Conservation (phyloP, 2,113 vertebrate species). For the Pelodiscus sinensis region DNA sequence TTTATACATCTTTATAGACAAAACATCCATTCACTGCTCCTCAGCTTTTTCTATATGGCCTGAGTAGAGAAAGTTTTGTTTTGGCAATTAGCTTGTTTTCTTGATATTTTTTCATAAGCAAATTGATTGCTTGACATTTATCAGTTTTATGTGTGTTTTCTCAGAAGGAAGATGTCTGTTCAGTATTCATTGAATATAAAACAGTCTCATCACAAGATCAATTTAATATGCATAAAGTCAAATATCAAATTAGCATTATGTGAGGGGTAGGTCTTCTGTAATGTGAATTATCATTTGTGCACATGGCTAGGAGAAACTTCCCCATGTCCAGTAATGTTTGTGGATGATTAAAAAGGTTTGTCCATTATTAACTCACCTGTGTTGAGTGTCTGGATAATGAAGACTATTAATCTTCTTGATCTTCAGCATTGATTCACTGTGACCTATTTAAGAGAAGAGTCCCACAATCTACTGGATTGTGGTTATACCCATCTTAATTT, state of each 20-base stretch:
- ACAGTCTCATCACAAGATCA: constrained; percentile 75
- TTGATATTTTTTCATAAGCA: constrained; percentile 72
- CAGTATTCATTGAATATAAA: constrained; percentile 69
- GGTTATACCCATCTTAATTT: constrained; percentile 22
- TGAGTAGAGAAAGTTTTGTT: constrained; percentile 57
- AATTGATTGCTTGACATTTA: constrained; percentile 71
- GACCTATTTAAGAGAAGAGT: constrained; percentile 59
- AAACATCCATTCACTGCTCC: constrained; percentile 38
- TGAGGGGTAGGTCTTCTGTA: constrained; percentile 43
- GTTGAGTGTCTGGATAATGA: constrained; percentile 60
- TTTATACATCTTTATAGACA: constrained; percentile 62
- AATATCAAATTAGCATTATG: constrained; percentile 65
- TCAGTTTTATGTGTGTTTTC: constrained; percentile 69
- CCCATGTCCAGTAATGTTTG: constrained; percentile 61
- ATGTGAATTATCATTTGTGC: constrained; percentile 49
- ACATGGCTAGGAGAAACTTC: constrained; percentile 64
- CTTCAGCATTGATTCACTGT: constrained; percentile 49
- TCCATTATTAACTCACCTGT: not conserved
- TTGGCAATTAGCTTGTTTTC: constrained; percentile 65
- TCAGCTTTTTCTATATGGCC: constrained; percentile 57
- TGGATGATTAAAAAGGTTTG: constrained; percentile 60
- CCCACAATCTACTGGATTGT: constrained; percentile 39
- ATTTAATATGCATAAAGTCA: constrained; percentile 74
- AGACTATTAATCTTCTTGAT: constrained; percentile 72
- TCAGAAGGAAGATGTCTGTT: constrained; percentile 65